Evolutionary conservation across 2,113 vertebrate species (phyloP), one percentile per base, ranked within the genome.

Genomic region (Muscicapa adusta): DNA sequence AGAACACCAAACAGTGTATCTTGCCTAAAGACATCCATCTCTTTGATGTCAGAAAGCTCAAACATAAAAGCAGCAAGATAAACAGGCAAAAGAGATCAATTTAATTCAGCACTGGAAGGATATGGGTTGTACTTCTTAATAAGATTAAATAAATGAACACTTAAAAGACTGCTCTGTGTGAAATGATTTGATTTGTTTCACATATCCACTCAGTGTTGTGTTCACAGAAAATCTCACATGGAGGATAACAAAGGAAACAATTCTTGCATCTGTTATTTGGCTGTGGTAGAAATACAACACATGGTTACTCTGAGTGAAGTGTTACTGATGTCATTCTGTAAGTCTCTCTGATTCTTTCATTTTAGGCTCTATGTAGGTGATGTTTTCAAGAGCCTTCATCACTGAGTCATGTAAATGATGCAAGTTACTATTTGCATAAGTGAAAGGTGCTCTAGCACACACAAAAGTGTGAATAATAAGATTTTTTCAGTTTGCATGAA

Each of bases 41-140:
- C 54, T 89, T n/a, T 80, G n/a, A 70, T 73, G 38, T 61, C 34
- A 81, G 74, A 83, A 71, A 47, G 54, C 54, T 90, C 68, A 82
- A 33, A 76, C 42, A 66, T 54, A 73, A 91, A 88, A 87, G 17
- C 50, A 93, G 22, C 9, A 40, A 75, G 62, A 77, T 28, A 81
- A 91, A 71, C 20, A 84, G 50, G 28, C 25, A 93, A 76, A 73
- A 28, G 7, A 75, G 62, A 70, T 28, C 36, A 45, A 50, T 70
- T 80, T 24, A 67, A 77, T 86, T 73, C 50, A 76, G 38, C 23
- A 42, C 45, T 23, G 8, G 47, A 65, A 83, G 56, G n/a, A 63
- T 26, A 29, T 43, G 36, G 34, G 26, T 67, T 63, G 70, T 87
- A 48, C 18, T 94, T 62, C 67, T 81, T 43, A 43, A 24, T 24